Base-by-base conservation (phyloP, 2,888 invertebrate genomes). In the Melitaea athalia region DNA sequence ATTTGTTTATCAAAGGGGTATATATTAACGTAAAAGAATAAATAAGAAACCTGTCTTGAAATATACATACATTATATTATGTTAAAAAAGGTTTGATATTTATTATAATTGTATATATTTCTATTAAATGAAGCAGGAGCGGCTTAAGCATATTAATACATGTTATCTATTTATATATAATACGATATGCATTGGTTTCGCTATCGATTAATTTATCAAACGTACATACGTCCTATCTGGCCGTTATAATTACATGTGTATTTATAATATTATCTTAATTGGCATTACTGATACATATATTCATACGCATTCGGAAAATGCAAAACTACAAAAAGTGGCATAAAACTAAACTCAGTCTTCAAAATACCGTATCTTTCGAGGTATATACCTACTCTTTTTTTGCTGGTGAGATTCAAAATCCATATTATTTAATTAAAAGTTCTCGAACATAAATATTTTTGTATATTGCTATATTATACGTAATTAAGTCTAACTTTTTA, bases 221-320 rank as follows among this genome's bases (percentile, higher is more conserved):
- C 59, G 47, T 66, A 55, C 59, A 38, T 59, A 59, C 38, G 6
- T 67, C 61, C 33, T 55, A 60, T 68, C 60, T 53, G 53, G 50
- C 60, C 47, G n/a, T 68, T 47, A 68, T 53, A 64, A 52, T 68
- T 60, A 64, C 68, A 60, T 17, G 43, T 59, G 59, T 60, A 53
- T 45, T 65, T 45, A 64, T 68, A 60, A 64, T 63, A 63, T 45
- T 64, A 47, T 68, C 60, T 64, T 53, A 68, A 64, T 60, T 60
- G 63, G 31, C 47, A 45, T 60, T 53, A 45, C 38, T 12, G 24
- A 55, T 55, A n/a, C n/a, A n/a, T n/a, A 63, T 57, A 57, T 42
- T 15, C 42, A 42, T 15, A 42, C 57, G 38, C 42, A 57, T 57
- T 42, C 42, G 38, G 57, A 42, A 57, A 57, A 57, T 57, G 33